phyloP scores from a whole-genome alignment of 2,888 invertebrate species.

The Athalia circularis region DNA sequence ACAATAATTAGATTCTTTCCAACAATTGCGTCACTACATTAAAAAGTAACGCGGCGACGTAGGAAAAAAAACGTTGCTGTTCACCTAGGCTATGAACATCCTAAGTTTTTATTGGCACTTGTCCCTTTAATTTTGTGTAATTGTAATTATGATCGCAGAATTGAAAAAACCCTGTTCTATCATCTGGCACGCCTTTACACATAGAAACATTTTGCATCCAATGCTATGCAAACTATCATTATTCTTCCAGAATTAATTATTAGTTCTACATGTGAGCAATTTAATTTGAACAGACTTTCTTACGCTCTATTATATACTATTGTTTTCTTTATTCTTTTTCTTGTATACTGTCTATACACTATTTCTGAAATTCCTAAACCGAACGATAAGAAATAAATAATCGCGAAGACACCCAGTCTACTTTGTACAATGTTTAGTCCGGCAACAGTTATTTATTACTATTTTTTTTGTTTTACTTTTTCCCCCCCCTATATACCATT shows the following conservation, averaged over 20 bases:
- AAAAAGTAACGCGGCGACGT: conserved; percentile 2
- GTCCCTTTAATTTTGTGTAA: conserved; percentile 38
- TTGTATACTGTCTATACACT: not conserved
- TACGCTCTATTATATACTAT: not conserved
- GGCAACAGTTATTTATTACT: not conserved
- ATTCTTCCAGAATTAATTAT: conserved; percentile 23
- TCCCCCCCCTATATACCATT: no score
- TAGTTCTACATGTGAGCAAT: conserved; percentile 13
- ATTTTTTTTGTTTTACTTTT: no score
- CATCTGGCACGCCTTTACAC: conserved; percentile 13
- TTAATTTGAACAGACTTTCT: not conserved
- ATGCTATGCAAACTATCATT: conserved; percentile 16
- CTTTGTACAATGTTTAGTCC: conserved; percentile 33
- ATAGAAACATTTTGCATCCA: conserved; percentile 3
- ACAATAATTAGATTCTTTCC: not conserved
- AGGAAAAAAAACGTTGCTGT: not conserved
- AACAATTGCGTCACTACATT: not conserved
- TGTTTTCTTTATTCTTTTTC: not conserved
- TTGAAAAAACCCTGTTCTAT: conserved; percentile 28
- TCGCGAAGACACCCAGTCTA: not conserved
- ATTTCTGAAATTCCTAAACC: not conserved
- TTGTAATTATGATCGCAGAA: conserved; percentile 16
- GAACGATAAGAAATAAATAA: not conserved
- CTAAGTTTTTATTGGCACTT: conserved; percentile 41
- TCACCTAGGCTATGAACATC: conserved; percentile 10